Percentiles rank a stretch among this genome's conserved stretches.
Conservation (phyloP, 1,140 invertebrate species). For the Sitophilus oryzae region DNA sequence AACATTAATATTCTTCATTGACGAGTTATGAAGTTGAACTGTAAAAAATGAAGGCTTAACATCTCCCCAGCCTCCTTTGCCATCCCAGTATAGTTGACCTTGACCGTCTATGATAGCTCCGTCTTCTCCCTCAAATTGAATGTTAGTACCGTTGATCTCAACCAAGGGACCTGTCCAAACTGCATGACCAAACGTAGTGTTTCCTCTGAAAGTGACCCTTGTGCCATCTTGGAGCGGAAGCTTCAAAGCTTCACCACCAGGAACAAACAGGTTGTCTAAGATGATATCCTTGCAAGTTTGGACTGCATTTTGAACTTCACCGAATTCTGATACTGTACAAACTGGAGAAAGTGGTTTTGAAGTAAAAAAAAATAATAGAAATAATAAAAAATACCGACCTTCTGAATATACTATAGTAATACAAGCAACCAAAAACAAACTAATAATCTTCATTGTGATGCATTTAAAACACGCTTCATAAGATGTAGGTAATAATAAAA, state of each 20-base stretch:
- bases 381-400: too few species aligned
- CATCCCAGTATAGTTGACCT: constrained; percentile 20
- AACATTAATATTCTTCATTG: constrained; percentile 7
- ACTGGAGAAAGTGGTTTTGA: too few species aligned
- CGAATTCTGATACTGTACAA: background rate
- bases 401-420: too few species aligned
- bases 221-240: background rate
- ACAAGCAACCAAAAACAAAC: too few species aligned
- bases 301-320: background rate
- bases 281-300: background rate
- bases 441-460: too few species aligned
- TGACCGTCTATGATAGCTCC: constrained; percentile 12
- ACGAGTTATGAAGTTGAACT: constrained; percentile 7
- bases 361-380: too few species aligned
- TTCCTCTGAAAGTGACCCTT: background rate
- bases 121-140: background rate
- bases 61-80: constrained; percentile 6
- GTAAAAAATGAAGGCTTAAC: constrained; percentile 15
- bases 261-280: background rate
- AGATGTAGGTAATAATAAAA: too few species aligned
- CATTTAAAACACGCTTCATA: too few species aligned
- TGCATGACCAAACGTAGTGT: background rate
- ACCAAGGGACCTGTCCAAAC: constrained; percentile 13
- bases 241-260: constrained; percentile 10
- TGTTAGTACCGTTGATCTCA: background rate